Evolutionary conservation across 1,140 invertebrate genomes (phyloP), one percentile per base, ranked within the genome.

Genomic region (Drosophila parabipectinata): DNA sequence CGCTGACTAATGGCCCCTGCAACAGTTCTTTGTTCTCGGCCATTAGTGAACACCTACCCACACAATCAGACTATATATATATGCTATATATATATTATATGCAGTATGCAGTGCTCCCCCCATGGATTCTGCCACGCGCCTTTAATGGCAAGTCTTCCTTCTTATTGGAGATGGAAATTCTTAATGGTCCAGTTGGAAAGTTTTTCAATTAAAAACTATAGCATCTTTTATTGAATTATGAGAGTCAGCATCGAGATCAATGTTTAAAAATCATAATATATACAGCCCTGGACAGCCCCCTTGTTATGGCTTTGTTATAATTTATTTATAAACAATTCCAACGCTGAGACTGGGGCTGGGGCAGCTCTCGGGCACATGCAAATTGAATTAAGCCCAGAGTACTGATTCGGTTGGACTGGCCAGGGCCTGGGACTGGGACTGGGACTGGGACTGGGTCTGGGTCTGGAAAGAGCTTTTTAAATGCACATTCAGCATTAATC

Each of bases 381-480:
- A 87, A 87, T 87, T 87, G 79, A 87, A 87, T 87, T 88, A 88
- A 82, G 74, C 61, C 30, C 30, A 54, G 58, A 57, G 47, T 58
- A 41, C 28, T 39, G 41, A 41, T 52, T 15, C 18, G 18, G 18
- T 18, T 18, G 18, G 18, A 26, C 26, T 26, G 26, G 26, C 4
- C 26, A 6, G 26, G 26, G 6, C 26, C 18, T 18, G 18, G 18
- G 18, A 1, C 18, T 18, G 18, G 18, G 18, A 18, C 18, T 18
- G 18, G 18, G 18, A 1, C 18, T 18, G 3, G 3, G 26, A 5
- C 26, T 44, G n/a, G 39, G 3, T 18, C 26, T 44, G n/a, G 39
- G 3, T 1, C 34, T 66, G 62, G 48, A 45, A 44, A 52, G 61
- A 21, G 21, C 21, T 72, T 60, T 76, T 76, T 74, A 55, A 76